phyloP scores from a whole-genome alignment of 2,113 vertebrate species.

The Percopsis transmontana region DNA sequence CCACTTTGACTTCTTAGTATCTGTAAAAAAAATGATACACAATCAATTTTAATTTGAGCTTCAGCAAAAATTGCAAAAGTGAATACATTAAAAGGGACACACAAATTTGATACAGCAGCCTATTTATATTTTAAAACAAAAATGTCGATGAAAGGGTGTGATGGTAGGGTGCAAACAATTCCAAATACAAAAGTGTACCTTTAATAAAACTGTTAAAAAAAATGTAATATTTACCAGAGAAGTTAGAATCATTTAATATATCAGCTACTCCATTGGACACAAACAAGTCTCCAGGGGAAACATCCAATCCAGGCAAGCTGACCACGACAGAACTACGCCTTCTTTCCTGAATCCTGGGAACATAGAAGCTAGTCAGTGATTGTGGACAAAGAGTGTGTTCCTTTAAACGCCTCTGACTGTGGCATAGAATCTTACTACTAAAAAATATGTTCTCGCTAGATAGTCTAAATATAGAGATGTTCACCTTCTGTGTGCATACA shows the following conservation, averaged over 20 bases:
- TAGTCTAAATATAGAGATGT: no score
- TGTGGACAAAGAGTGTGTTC: background rate
- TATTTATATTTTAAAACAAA: no score
- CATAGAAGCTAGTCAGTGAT: slow-evolving; percentile 4
- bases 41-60: no score
- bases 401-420: background rate
- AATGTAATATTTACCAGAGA: slow-evolving; percentile 54
- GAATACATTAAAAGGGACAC: background rate
- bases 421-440: no score
- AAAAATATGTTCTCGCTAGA: no score
- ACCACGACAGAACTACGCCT: slow-evolving; percentile 86
- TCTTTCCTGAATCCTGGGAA: slow-evolving; percentile 74
- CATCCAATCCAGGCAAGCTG: slow-evolving; percentile 83
- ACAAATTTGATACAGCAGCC: no score
- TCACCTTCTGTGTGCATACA: background rate
- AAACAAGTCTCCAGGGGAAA: slow-evolving; percentile 88
- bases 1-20: slow-evolving; percentile 90
- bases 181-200: no score
- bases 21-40: slow-evolving; percentile 74
- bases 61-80: no score
- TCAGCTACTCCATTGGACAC: slow-evolving; percentile 82
- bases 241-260: slow-evolving; percentile 73
- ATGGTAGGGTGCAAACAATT: background rate
- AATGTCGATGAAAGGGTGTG: background rate
- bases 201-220: background rate